phyloP scores from a whole-genome alignment of 2,888 invertebrate species.

The Amphipyra berbera region DNA sequence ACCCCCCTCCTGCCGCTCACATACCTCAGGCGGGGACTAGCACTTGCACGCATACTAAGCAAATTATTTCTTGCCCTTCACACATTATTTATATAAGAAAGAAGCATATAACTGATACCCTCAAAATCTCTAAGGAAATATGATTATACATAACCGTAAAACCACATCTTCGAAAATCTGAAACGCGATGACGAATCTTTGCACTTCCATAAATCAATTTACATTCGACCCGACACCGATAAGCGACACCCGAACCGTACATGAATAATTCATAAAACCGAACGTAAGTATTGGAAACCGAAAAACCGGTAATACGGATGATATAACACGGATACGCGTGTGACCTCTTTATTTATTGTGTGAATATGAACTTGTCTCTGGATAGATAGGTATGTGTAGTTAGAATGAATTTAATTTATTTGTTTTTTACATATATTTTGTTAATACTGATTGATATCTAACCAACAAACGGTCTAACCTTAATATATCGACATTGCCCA shows the following conservation, averaged over 20 bases:
- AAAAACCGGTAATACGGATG: constrained; percentile 55
- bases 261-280: constrained; percentile 73
- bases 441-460: too few species aligned
- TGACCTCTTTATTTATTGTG: constrained; percentile 35
- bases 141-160: not conserved
- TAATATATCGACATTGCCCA: too few species aligned
- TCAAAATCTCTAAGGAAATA: not conserved
- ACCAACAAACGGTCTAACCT: too few species aligned
- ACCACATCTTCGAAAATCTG: constrained; percentile 3
- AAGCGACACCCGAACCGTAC: constrained; percentile 64
- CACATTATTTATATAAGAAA: too few species aligned
- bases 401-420: too few species aligned
- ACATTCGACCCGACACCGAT: constrained; percentile 63
- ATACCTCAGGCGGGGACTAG: too few species aligned
- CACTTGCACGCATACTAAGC: too few species aligned
- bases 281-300: constrained; percentile 54
- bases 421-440: too few species aligned
- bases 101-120: not conserved
- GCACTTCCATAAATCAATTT: constrained; percentile 64
- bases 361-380: not conserved
- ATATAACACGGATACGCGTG: constrained; percentile 40
- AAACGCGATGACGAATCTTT: constrained; percentile 39
- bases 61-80: too few species aligned
- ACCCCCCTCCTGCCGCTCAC: too few species aligned
- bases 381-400: too few species aligned